phyloP scores from a whole-genome alignment of 2,888 invertebrate species.

The Acanthoscelides obtectus region DNA sequence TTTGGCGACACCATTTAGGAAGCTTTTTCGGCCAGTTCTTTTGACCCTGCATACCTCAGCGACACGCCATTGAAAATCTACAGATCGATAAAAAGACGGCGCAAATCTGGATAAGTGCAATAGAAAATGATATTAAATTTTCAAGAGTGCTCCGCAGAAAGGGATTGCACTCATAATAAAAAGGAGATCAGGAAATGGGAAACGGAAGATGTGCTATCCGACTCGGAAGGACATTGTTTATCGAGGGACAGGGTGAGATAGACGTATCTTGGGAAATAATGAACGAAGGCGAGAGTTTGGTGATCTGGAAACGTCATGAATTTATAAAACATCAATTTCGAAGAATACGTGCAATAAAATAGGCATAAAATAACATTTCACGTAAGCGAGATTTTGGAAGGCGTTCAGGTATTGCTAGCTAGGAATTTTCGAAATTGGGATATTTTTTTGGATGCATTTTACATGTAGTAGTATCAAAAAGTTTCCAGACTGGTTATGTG shows the following conservation, averaged over 20 bases:
- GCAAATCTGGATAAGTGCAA: constrained; percentile 9
- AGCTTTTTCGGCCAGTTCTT: too few relatives aligned
- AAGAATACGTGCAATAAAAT: too few relatives aligned
- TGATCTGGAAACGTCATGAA: background rate
- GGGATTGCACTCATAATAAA: background rate
- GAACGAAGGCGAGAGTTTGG: background rate
- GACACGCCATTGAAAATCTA: background rate
- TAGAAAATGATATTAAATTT: constrained; percentile 8
- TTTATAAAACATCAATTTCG: background rate
- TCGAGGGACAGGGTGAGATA: background rate
- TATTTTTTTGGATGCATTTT: too few relatives aligned
- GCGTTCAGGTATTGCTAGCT: too few relatives aligned
- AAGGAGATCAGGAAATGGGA: background rate
- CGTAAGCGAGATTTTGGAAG: too few relatives aligned
- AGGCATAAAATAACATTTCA: too few relatives aligned
- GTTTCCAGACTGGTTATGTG: too few relatives aligned
- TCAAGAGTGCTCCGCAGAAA: constrained; percentile 2
- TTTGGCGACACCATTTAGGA: too few relatives aligned
- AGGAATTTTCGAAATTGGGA: too few relatives aligned
- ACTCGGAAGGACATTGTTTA: background rate
- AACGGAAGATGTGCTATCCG: background rate
- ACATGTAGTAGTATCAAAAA: too few relatives aligned
- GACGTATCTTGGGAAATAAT: background rate
- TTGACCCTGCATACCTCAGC: too few relatives aligned
- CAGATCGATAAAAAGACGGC: constrained; percentile 5